Evolutionary conservation across 35 echinoderm and acorn worm genomes (phyloP).

Genomic region (Ptychodera flava): DNA sequence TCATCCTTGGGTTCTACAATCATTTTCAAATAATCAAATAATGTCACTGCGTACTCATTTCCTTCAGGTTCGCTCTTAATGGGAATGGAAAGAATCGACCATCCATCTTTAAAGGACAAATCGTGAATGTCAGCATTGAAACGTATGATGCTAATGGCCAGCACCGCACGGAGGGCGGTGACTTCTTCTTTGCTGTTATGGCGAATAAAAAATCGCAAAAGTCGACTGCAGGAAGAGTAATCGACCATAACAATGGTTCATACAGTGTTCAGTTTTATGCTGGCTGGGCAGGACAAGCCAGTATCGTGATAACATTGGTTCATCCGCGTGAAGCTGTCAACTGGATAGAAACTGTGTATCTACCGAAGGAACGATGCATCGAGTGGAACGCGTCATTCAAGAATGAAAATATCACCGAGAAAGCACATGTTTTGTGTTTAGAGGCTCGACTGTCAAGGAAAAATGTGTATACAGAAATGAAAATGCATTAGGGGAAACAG

Average conservation of each 20-base stretch:
- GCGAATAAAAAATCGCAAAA: neutral
- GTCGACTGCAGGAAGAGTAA: constrained; percentile 14
- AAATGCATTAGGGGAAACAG: neutral
- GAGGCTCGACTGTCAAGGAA: neutral
- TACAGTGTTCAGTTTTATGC: constrained; percentile 51
- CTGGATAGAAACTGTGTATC: neutral
- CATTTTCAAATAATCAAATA: no score
- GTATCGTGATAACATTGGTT: constrained; percentile 22
- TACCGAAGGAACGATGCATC: neutral
- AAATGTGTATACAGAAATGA: neutral
- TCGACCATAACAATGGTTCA: constrained; percentile 45
- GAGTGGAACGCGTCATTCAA: neutral
- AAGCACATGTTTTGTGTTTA: neutral
- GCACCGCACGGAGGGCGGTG: neutral
- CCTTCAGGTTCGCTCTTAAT: no score
- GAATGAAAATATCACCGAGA: neutral
- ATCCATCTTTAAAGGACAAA: neutral
- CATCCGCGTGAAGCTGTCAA: constrained; percentile 20
- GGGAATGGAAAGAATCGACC: no score
- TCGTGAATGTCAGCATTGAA: neutral
- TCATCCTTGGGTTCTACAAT: no score
- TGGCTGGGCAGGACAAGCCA: constrained; percentile 24
- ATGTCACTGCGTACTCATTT: no score
- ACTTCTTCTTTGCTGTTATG: constrained; percentile 5
- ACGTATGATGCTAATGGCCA: neutral